These are phyloP conservation scores for Gymnothorax javanicus DNA, from an alignment of 2,797 vertebrate genomes.

Conservation along the genomic window DNA sequence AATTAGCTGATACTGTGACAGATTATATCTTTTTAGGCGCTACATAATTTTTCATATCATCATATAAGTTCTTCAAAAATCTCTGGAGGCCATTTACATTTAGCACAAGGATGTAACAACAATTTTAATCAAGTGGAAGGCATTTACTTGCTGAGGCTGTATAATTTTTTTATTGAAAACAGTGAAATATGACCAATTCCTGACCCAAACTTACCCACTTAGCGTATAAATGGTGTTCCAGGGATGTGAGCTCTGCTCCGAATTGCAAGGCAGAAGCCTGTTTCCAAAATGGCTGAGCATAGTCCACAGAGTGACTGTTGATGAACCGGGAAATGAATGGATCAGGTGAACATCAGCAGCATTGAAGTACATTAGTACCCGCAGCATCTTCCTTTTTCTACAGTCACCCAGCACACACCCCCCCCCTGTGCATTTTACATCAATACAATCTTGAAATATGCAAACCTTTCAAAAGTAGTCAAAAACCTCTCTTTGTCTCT, in stretches of 20 bases:
- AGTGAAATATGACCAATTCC: not conserved
- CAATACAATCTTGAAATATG: not conserved
- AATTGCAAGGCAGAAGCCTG: not conserved
- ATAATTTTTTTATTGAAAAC: not conserved
- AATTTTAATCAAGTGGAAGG: not conserved
- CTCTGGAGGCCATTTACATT: not conserved
- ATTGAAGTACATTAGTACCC: not conserved
- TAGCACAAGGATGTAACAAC: not conserved
- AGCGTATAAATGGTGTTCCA: not conserved
- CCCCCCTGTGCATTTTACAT: not conserved
- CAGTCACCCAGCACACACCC: not conserved
- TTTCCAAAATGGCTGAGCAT: not conserved
- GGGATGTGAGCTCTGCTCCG: not conserved
- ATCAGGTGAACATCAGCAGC: not conserved
- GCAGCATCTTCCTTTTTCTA: not conserved
- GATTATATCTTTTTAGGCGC: not conserved
- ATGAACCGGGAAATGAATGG: not conserved
- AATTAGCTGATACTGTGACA: not conserved
- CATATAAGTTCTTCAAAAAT: not conserved
- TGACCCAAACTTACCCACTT: not conserved
- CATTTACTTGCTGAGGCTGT: not conserved
- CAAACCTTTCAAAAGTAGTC: not conserved
- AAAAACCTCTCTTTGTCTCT: not conserved
- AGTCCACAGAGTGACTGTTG: not conserved
- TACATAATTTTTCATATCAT: not conserved